A percentile compares a stretch with the other conserved stretches of the same genome.
Evolutionary conservation across 2,113 vertebrate species (phyloP).

Genomic region (Piprites chloris): DNA sequence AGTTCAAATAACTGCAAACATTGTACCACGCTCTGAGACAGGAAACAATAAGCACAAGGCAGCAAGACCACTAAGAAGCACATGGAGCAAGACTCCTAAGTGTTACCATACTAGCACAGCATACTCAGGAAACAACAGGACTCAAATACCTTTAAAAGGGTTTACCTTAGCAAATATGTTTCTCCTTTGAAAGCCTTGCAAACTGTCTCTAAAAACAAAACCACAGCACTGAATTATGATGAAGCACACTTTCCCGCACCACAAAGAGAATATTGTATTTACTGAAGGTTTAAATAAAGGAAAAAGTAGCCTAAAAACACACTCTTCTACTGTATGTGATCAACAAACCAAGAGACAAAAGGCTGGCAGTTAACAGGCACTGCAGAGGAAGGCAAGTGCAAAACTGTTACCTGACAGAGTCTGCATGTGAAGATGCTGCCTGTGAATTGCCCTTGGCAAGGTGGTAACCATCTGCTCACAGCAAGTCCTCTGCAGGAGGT

Average conservation of each 20-base stretch:
- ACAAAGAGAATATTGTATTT: not conserved
- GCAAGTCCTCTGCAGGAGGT: too few species aligned
- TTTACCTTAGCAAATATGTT: not conserved
- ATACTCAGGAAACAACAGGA: not conserved
- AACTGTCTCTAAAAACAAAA: not conserved
- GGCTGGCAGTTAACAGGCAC: not conserved
- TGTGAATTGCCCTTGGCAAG: not conserved
- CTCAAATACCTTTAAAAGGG: not conserved
- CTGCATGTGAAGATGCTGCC: not conserved
- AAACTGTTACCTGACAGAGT: not conserved
- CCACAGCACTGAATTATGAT: not conserved
- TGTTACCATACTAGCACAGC: not conserved
- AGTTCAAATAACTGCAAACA: slow-evolving; percentile 34
- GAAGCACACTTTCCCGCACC: not conserved
- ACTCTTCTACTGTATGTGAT: not conserved
- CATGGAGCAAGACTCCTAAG: not conserved
- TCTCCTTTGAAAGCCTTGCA: not conserved
- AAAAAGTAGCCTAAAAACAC: not conserved
- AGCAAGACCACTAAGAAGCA: slow-evolving; percentile 5
- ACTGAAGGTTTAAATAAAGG: not conserved
- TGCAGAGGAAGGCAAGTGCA: not conserved
- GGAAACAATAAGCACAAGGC: slow-evolving; percentile 21
- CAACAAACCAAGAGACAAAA: not conserved
- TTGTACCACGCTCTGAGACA: not conserved
- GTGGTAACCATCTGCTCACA: not conserved